phyloP scores from a whole-genome alignment of 2,888 invertebrate genomes.

The Hirtodrosophila histrioides region DNA sequence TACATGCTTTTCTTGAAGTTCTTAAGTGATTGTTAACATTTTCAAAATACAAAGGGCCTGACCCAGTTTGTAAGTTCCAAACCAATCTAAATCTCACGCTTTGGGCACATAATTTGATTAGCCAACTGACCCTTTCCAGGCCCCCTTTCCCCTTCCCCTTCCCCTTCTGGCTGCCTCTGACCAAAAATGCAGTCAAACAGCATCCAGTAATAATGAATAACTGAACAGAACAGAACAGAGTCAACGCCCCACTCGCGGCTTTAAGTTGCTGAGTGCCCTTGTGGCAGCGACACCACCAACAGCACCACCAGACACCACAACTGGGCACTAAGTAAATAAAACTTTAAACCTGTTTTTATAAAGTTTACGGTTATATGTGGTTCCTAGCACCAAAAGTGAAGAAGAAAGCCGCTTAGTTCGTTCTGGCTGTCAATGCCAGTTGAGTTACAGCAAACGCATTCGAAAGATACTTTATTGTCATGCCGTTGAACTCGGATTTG shows the following conservation, averaged over 20 bases:
- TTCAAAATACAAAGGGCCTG: constrained; percentile 25
- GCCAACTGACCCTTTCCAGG: constrained; percentile 47
- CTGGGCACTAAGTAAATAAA: constrained; percentile 38
- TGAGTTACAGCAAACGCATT: constrained; percentile 24
- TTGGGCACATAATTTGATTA: constrained; percentile 55
- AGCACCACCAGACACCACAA: constrained; percentile 11
- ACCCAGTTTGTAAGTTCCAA: constrained; percentile 25
- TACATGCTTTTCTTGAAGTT: neutral
- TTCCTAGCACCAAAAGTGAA: constrained; percentile 2
- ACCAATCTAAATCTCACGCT: constrained; percentile 32
- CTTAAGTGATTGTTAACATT: constrained; percentile 4
- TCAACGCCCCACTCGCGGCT: constrained; percentile 47
- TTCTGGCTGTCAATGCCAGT: neutral
- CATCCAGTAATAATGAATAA: constrained; percentile 39
- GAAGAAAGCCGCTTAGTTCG: constrained; percentile 34
- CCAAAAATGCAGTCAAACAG: constrained; percentile 71
- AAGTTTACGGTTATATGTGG: constrained; percentile 43
- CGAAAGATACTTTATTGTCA: constrained; percentile 32
- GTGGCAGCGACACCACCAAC: constrained; percentile 33
- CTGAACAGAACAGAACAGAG: constrained; percentile 28
- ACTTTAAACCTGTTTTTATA: constrained; percentile 59
- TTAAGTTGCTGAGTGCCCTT: constrained; percentile 60
- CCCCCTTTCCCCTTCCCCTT: neutral
- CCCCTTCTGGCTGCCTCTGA: constrained; percentile 3
- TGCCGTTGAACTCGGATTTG: constrained; percentile 32